Percentiles rank a stretch among this genome's conserved stretches.
phyloP scores from a whole-genome alignment of 2,797 vertebrate species.

The Sternarchorhynchus goeldii region DNA sequence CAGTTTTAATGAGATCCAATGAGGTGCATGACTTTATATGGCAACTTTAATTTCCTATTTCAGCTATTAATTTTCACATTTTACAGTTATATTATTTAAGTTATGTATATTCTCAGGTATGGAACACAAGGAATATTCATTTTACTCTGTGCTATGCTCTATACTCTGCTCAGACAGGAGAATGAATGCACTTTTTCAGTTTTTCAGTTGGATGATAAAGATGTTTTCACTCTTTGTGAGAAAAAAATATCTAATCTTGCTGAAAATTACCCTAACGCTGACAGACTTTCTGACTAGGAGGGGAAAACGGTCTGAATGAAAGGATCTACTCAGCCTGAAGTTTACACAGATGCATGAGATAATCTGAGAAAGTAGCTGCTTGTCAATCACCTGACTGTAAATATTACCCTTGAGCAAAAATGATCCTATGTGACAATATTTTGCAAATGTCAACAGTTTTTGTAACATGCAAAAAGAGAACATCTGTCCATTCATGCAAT shows the following conservation, averaged over 20 bases:
- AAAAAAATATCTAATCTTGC: not conserved
- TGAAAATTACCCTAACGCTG: not conserved
- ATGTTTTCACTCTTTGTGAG: too few relatives aligned
- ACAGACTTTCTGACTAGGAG: slow-evolving; percentile 13
- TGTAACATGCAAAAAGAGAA: not conserved
- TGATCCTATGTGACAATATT: not conserved
- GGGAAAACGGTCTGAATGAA: slow-evolving; percentile 7
- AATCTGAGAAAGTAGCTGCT: not conserved
- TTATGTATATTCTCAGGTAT: too few relatives aligned
- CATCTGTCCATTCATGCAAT: not conserved
- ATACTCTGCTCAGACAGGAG: too few relatives aligned
- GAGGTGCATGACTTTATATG: too few relatives aligned
- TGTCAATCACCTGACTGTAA: slow-evolving; percentile 18
- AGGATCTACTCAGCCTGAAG: not conserved
- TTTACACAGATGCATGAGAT: not conserved
- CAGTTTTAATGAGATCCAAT: too few relatives aligned
- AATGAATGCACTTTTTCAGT: too few relatives aligned
- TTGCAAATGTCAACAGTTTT: not conserved
- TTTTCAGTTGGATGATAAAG: too few relatives aligned
- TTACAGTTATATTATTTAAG: too few relatives aligned
- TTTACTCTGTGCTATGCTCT: too few relatives aligned
- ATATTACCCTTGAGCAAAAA: slow-evolving; percentile 1
- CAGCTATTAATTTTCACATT: too few relatives aligned
- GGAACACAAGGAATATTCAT: too few relatives aligned
- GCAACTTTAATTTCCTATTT: too few relatives aligned